Conservation (phyloP, 1,140 invertebrate genomes). For the Glomeris maerens region DNA sequence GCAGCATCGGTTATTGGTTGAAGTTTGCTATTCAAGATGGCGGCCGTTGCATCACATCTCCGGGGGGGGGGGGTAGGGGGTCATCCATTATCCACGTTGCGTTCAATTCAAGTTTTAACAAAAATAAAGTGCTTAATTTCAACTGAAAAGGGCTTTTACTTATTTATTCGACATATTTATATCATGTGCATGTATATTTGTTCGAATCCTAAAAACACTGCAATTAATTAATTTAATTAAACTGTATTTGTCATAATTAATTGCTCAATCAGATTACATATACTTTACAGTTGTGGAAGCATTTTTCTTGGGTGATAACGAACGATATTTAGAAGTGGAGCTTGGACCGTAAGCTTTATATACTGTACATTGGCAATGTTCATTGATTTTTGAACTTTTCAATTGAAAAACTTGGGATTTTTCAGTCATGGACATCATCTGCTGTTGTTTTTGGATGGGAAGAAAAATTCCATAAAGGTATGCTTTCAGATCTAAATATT, state of each 20-base stretch:
- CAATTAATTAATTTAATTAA: no score
- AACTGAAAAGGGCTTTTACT: no score
- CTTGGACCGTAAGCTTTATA: constrained; percentile 33
- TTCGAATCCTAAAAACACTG: no score
- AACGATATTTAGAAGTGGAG: constrained; percentile 39
- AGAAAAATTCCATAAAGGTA: constrained; percentile 21
- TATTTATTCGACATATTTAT: no score
- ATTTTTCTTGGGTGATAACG: constrained; percentile 19
- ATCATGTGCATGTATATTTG: no score
- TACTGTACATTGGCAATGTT: constrained; percentile 1
- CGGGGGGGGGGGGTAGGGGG: no score
- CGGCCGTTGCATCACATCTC: no score
- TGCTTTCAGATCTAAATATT: not conserved
- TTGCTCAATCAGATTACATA: not conserved
- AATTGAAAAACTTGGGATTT: not conserved
- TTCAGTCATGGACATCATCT: constrained; percentile 30
- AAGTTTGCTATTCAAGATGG: no score
- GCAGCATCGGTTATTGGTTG: no score
- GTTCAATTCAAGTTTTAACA: no score
- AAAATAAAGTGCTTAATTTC: no score
- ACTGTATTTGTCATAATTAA: not conserved
- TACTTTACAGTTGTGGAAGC: constrained; percentile 1
- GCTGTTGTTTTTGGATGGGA: constrained; percentile 32
- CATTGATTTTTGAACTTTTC: not conserved
- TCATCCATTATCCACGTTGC: no score